phyloP scores from a whole-genome alignment of 2,113 vertebrate genomes.

The Hyla sarda region DNA sequence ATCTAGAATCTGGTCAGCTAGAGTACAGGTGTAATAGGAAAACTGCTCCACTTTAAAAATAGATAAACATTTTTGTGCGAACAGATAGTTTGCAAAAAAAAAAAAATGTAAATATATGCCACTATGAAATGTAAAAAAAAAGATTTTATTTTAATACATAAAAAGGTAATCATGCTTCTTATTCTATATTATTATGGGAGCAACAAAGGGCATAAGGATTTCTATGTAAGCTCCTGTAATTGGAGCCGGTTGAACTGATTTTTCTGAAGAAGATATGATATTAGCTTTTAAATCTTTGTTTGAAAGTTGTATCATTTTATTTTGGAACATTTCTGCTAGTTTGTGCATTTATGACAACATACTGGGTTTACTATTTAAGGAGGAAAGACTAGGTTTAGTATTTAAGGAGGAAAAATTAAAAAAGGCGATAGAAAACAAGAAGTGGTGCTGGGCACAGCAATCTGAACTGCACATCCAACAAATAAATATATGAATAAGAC shows the following conservation, averaged over 20 bases:
- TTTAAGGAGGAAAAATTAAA: too few relatives aligned
- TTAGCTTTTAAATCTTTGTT: neutral
- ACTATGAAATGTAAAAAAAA: neutral
- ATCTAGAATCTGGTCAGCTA: constrained; percentile 5
- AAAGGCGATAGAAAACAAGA: too few relatives aligned
- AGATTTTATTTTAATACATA: neutral
- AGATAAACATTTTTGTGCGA: neutral
- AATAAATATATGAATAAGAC: too few relatives aligned
- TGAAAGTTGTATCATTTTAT: neutral
- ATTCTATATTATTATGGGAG: neutral
- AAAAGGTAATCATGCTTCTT: neutral
- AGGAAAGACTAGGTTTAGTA: too few relatives aligned
- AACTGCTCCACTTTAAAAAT: neutral
- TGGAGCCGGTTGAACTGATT: neutral
- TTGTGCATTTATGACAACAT: too few relatives aligned
- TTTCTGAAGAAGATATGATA: too few relatives aligned
- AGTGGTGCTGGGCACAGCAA: too few relatives aligned
- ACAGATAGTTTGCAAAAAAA: neutral
- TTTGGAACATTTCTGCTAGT: neutral
- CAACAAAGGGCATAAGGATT: neutral
- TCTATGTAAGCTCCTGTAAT: neutral
- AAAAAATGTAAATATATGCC: neutral
- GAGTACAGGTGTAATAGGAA: constrained; percentile 7
- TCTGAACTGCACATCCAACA: too few relatives aligned
- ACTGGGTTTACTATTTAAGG: too few relatives aligned